Percentiles rank a stretch among this genome's conserved stretches.
phyloP scores from a whole-genome alignment of 2,797 vertebrate genomes.

The Heterohyrax brucei region DNA sequence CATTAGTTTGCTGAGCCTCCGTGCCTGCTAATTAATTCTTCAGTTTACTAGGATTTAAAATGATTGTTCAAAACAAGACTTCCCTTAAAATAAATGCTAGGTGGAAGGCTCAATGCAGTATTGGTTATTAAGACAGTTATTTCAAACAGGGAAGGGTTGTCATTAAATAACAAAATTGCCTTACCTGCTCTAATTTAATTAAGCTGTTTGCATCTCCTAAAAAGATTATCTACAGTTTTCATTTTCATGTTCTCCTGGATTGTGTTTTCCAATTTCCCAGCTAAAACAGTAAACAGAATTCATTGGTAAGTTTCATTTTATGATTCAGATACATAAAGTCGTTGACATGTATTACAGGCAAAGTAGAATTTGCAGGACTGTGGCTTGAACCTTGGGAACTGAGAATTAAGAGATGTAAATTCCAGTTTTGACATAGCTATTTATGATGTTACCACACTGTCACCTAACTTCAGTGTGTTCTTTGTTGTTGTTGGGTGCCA shows the following conservation, averaged over 20 bases:
- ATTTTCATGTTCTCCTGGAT: slow-evolving; percentile 73
- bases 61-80: slow-evolving; percentile 91
- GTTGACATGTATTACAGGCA: slow-evolving; percentile 18
- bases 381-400: background rate
- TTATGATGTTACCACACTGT: background rate
- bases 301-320: slow-evolving; percentile 43
- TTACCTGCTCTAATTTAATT: slow-evolving; percentile 69
- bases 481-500: background rate
- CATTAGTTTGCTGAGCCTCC: slow-evolving; percentile 92
- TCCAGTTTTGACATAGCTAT: slow-evolving; percentile 21
- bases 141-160: slow-evolving; percentile 62
- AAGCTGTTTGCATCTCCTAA: slow-evolving; percentile 75
- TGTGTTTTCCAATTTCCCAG: slow-evolving; percentile 52
- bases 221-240: slow-evolving; percentile 81
- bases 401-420: slow-evolving; percentile 66
- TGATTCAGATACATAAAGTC: slow-evolving; percentile 23
- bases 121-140: slow-evolving; percentile 81
- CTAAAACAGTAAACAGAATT: slow-evolving; percentile 59
- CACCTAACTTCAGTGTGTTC: background rate
- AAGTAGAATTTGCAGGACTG: background rate
- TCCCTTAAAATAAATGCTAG: slow-evolving; percentile 90
- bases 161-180: slow-evolving; percentile 51
- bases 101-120: slow-evolving; percentile 87
- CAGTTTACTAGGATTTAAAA: slow-evolving; percentile 91
- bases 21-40: slow-evolving; percentile 92